Conservation (phyloP, 1,140 invertebrate genomes). For the Calosoma granatense region DNA sequence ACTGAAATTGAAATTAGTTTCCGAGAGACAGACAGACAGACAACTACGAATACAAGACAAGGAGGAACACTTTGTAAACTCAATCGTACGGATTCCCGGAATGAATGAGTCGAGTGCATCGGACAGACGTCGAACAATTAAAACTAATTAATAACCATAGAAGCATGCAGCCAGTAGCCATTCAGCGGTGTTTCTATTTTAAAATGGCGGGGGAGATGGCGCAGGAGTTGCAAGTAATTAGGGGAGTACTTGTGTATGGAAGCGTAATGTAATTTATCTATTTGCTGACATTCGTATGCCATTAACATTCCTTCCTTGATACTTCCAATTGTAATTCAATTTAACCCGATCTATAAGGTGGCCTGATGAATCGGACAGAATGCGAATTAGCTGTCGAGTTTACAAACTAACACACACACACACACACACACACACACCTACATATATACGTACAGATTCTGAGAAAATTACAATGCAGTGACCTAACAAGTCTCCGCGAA, state of each 20-base stretch:
- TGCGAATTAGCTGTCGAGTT: not conserved
- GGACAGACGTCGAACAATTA: not conserved
- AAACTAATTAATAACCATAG: not conserved
- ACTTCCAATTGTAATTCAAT: not conserved
- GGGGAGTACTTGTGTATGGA: not conserved
- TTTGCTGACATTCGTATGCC: not conserved
- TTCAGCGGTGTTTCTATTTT: not conserved
- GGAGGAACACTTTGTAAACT: no score
- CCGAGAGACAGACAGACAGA: no score
- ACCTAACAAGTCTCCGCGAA: no score
- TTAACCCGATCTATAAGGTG: not conserved
- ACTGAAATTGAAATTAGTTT: no score
- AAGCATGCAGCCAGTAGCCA: no score
- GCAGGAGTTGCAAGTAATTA: not conserved
- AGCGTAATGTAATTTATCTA: not conserved
- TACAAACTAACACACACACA: no score
- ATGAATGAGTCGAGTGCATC: no score
- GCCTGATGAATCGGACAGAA: not conserved
- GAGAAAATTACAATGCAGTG: no score
- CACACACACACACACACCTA: no score
- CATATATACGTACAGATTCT: no score
- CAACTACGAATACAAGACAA: no score
- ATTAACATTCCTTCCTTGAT: not conserved
- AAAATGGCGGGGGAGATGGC: not conserved
- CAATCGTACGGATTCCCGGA: no score